phyloP scores from a whole-genome alignment of 2,113 vertebrate genomes.

The human (Homo sapiens) region DNA sequence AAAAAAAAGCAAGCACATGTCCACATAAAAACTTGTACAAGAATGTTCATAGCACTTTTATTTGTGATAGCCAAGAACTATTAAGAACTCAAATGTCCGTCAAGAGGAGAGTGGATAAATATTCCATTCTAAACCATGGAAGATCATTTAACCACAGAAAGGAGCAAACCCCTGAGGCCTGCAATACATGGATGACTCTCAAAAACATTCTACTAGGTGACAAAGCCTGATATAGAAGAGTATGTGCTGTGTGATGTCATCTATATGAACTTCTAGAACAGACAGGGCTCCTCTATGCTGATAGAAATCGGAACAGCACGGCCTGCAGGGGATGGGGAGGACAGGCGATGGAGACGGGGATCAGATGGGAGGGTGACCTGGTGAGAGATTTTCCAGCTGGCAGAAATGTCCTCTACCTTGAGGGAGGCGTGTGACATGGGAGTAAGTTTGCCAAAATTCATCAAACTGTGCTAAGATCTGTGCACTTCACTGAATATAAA shows the following conservation, averaged over 20 bases:
- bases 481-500: not conserved
- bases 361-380: fast-evolving
- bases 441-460: not conserved
- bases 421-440: not conserved
- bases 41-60: not conserved
- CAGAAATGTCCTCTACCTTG: fast-evolving
- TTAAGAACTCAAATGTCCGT: not conserved
- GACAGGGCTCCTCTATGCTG: fast-evolving
- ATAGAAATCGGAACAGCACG: fast-evolving
- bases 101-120: not conserved
- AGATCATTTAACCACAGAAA: too few relatives aligned
- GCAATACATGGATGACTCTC: fast-evolving
- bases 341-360: fast-evolving
- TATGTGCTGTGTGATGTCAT: fast-evolving
- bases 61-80: not conserved
- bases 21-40: not conserved
- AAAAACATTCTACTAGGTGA: fast-evolving
- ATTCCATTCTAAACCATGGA: not conserved
- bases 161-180: fast-evolving
- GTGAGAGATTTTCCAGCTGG: not conserved
- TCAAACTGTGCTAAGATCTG: not conserved
- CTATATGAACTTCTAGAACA: fast-evolving
- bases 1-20: fast-evolving
- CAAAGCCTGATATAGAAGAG: fast-evolving
- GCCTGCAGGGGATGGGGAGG: fast-evolving